A percentile compares a stretch with the other conserved stretches of the same genome.
Conservation (phyloP, 2,113 vertebrate species). For the Ariopsis seemanni region DNA sequence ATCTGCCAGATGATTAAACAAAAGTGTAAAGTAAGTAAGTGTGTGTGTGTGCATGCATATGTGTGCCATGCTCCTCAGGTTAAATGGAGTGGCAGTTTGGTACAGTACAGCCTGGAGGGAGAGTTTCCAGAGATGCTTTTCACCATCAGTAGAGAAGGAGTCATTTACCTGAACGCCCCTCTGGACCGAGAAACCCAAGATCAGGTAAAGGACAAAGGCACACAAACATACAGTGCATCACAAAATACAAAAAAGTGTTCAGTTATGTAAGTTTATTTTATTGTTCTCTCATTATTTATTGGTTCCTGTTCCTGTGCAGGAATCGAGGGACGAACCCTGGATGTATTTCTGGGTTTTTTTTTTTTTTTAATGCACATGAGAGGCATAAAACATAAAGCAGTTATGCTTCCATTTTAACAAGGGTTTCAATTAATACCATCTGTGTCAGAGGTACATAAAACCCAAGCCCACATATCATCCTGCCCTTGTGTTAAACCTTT, state of each 20-base stretch:
- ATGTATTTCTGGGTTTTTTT: neutral
- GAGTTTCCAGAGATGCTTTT: slow-evolving; percentile 76
- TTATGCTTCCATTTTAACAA: neutral
- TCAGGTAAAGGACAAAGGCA: slow-evolving; percentile 65
- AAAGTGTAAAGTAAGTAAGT: neutral
- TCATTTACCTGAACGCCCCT: slow-evolving; percentile 74
- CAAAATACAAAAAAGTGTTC: neutral
- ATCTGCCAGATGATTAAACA: slow-evolving; percentile 5
- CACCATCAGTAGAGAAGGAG: slow-evolving; percentile 69
- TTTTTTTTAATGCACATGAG: neutral
- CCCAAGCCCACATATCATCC: neutral
- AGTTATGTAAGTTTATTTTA: neutral
- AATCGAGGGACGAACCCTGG: neutral
- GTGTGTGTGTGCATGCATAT: slow-evolving; percentile 2
- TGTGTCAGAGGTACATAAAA: neutral
- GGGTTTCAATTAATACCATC: slow-evolving; percentile 1
- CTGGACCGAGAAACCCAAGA: slow-evolving; percentile 79
- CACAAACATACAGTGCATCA: neutral
- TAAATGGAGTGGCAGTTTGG: slow-evolving; percentile 74
- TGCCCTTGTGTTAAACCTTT: neutral
- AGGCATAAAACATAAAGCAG: neutral
- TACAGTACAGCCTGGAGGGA: slow-evolving; percentile 72
- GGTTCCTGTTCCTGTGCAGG: neutral
- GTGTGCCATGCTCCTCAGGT: slow-evolving; percentile 66
- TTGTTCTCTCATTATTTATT: neutral